Conservation (phyloP, 2,888 invertebrate genomes). For the Philonicus albiceps region DNA sequence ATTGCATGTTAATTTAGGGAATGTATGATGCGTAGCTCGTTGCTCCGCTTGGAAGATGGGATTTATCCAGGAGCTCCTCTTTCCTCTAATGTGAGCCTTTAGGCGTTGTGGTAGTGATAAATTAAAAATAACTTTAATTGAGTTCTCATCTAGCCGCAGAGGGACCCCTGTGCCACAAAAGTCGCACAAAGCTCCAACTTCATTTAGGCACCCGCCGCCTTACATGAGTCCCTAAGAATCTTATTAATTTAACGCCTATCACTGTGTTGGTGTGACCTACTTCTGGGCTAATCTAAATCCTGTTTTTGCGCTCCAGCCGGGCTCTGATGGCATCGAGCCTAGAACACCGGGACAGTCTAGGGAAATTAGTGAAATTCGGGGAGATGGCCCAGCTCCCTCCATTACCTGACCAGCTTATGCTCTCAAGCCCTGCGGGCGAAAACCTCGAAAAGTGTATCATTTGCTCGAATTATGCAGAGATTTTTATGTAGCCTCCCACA, state of each 20-base stretch:
- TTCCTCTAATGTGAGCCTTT: neutral
- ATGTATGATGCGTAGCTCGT: neutral
- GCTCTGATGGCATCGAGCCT: neutral
- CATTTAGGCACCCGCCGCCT: neutral
- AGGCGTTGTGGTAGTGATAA: neutral
- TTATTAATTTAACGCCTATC: neutral
- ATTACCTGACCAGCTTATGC: neutral
- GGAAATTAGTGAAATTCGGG: neutral
- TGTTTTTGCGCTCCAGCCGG: neutral
- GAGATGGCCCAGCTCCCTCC: neutral
- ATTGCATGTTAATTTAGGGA: neutral
- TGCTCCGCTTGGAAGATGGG: neutral
- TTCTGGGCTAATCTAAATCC: neutral
- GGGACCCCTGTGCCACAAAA: neutral
- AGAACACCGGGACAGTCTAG: neutral
- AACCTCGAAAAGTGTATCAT: neutral
- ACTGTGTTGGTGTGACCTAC: constrained; percentile 7
- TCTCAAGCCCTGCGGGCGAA: neutral
- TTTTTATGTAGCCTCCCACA: neutral
- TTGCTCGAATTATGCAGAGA: neutral
- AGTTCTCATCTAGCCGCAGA: neutral
- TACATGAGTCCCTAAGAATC: neutral
- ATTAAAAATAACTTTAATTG: neutral
- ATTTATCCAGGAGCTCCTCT: neutral
- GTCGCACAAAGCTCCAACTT: neutral